Evolutionary conservation across 2,797 vertebrate genomes (phyloP).

Genomic region (Pampus argenteus): DNA sequence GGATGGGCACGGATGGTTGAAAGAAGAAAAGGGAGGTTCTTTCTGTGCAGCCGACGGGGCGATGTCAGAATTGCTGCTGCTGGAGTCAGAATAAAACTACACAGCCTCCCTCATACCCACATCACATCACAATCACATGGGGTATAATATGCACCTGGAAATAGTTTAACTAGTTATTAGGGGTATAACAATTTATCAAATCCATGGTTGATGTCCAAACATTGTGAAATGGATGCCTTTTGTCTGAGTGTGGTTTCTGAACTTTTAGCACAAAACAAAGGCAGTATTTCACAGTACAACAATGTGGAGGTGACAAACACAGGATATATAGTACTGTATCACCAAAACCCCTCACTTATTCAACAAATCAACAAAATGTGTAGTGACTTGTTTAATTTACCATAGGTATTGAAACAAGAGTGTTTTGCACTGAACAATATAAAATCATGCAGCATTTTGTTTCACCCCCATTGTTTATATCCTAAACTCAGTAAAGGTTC

Average conservation of each 20-base stretch:
- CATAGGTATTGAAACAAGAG: constrained; percentile 31
- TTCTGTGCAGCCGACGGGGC: constrained; percentile 56
- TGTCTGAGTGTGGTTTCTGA: constrained; percentile 4
- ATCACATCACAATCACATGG: constrained; percentile 18
- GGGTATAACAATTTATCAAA: not conserved
- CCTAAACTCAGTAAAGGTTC: constrained; percentile 43
- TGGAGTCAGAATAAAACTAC: constrained; percentile 51
- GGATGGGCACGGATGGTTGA: constrained; percentile 67
- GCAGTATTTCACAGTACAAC: not conserved
- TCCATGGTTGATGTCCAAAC: not conserved
- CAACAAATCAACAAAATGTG: constrained; percentile 20
- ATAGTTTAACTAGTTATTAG: not conserved
- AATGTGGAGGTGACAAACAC: constrained; percentile 10
- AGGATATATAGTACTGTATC: not conserved
- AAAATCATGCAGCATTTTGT: constrained; percentile 43
- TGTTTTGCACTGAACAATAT: constrained; percentile 38
- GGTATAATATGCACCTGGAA: constrained; percentile 6
- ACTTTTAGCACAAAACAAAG: constrained; percentile 19
- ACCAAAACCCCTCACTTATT: constrained; percentile 7
- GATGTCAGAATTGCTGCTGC: constrained; percentile 69
- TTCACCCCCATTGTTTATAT: constrained; percentile 54
- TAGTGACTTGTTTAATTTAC: constrained; percentile 42
- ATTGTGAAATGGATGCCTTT: constrained; percentile 2
- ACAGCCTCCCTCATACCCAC: constrained; percentile 4
- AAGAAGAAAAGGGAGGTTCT: constrained; percentile 71